These are phyloP conservation scores for Pterocles burchelli DNA, from an alignment of 2,113 vertebrate genomes.

Conservation along the genomic window DNA sequence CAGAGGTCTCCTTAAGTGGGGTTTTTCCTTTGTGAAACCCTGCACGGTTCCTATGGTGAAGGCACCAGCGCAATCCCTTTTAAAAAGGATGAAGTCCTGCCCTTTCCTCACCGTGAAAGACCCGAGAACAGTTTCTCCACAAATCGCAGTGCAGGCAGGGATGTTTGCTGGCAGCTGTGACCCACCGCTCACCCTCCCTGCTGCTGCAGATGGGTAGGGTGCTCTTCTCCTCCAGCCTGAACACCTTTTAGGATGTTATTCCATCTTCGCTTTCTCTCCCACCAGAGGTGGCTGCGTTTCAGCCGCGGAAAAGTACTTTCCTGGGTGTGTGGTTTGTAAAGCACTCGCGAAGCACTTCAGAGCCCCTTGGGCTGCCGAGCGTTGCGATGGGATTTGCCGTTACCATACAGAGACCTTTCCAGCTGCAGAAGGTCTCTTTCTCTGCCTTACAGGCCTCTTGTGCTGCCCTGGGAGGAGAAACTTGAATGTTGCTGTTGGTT, in stretches of 20 bases:
- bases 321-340: neutral
- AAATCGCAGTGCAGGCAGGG: neutral
- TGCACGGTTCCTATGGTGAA: neutral
- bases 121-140: neutral
- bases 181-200: neutral
- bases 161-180: neutral
- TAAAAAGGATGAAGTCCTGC: neutral
- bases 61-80: neutral
- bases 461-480: neutral
- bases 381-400: neutral
- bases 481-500: neutral
- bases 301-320: neutral
- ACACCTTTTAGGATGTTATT: neutral
- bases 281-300: neutral
- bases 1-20: neutral
- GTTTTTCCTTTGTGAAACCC: neutral
- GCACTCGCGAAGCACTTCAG: slow-evolving; percentile 19
- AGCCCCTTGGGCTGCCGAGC: neutral
- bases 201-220: neutral
- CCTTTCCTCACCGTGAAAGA: neutral
- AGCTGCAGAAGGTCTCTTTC: neutral
- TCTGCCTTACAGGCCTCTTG: neutral
- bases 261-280: neutral
- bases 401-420: neutral
- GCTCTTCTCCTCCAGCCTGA: neutral